phyloP scores from a whole-genome alignment of 2,113 vertebrate species.

The Epinephelus moara region DNA sequence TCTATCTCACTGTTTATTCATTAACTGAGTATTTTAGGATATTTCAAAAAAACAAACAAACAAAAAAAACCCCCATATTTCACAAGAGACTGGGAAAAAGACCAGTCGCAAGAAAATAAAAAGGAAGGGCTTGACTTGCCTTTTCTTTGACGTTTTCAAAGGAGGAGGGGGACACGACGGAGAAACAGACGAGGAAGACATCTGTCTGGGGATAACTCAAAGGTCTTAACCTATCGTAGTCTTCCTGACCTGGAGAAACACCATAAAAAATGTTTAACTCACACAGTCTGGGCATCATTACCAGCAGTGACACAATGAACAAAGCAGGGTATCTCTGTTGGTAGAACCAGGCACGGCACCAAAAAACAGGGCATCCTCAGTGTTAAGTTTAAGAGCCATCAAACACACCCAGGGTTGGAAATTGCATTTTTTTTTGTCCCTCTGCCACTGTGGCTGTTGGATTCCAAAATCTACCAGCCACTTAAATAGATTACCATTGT shows the following conservation, averaged over 20 bases:
- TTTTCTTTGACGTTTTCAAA: slow-evolving; percentile 99
- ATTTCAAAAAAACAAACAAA: neutral
- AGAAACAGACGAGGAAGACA: slow-evolving; percentile 99
- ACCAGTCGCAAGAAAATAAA: no score
- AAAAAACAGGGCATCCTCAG: neutral
- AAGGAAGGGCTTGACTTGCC: slow-evolving; percentile 73
- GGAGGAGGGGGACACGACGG: slow-evolving; percentile 98
- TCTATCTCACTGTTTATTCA: neutral
- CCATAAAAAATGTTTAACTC: slow-evolving; percentile 22
- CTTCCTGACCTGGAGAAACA: slow-evolving; percentile 93
- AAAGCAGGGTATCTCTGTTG: neutral
- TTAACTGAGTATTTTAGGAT: neutral
- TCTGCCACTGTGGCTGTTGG: no score
- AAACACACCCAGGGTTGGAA: neutral
- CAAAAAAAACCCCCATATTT: neutral
- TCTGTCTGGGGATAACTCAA: slow-evolving; percentile 99
- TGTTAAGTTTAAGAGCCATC: neutral
- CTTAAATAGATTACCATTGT: no score
- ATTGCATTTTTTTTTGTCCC: no score
- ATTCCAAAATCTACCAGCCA: no score
- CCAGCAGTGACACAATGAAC: neutral
- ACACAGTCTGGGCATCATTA: neutral
- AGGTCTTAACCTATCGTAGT: slow-evolving; percentile 99
- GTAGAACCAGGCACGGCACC: neutral
- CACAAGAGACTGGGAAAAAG: neutral